phyloP scores from a whole-genome alignment of 2,113 vertebrate genomes.

The Hydropotes inermis region DNA sequence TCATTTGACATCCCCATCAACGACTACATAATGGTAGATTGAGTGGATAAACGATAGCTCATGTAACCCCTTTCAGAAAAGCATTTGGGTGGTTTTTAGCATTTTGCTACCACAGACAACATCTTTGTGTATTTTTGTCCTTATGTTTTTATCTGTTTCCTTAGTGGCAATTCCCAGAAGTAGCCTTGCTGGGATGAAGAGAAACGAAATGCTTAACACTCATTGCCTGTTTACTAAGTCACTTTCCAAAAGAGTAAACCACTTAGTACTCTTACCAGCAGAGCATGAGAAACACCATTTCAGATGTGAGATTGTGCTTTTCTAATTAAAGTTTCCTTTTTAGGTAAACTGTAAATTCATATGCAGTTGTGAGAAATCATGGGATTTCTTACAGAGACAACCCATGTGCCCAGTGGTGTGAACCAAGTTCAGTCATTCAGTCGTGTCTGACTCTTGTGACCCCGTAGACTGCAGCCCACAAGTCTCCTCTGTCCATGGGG shows the following conservation, averaged over 20 bases:
- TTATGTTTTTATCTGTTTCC: not conserved
- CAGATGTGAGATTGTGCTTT: not conserved
- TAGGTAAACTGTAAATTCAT: not conserved
- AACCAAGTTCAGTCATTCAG: not conserved
- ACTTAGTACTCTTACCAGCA: not conserved
- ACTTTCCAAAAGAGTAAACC: not conserved
- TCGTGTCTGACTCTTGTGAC: not conserved
- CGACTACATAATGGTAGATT: accelerated
- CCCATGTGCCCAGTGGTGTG: accelerated
- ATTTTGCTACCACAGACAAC: not conserved
- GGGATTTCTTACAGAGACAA: not conserved
- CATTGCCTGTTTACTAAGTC: not conserved
- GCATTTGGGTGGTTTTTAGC: not conserved
- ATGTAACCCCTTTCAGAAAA: not conserved
- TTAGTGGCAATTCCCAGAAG: not conserved
- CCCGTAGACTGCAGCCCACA: not conserved
- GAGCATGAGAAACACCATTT: not conserved
- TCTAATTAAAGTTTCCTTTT: not conserved
- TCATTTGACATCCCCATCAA: not conserved
- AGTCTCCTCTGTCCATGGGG: not conserved
- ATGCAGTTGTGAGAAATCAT: not conserved
- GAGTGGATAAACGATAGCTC: not conserved
- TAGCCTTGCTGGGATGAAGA: not conserved
- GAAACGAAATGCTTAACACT: not conserved
- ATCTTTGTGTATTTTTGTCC: not conserved